Evolutionary conservation across 1,140 invertebrate genomes (phyloP), one percentile per base, ranked within the genome.

Genomic region (Eulimnadia texana): DNA sequence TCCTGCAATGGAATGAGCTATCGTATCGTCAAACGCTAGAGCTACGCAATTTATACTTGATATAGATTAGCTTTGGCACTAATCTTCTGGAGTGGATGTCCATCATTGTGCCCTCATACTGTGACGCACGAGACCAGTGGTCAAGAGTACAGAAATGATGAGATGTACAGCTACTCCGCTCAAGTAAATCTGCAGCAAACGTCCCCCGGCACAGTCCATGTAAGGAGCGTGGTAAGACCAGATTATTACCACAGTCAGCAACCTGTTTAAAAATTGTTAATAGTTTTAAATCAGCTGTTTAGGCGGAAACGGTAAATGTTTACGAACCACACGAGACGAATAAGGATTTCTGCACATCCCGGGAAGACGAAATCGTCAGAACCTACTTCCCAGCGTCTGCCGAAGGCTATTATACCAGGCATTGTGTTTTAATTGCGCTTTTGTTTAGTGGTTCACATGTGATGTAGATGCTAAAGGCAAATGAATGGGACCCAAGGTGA

Each of bases 331-430:
- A 78, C 65, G n/a, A 76, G 57, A 1, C n/a, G n/a, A n/a, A n/a
- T n/a, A n/a, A n/a, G n/a, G n/a, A 75, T 59, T 24, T 79, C 69
- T 55, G 78, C 67, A 29, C 73, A 58, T 0, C 72, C 76, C 1
- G 78, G 77, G 2, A 79, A 70, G 10, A 78, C 74, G 19, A 80
- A 70, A 67, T 80, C 78, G 67, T 80, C 78, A 0, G 75, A 77
- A 10, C 76, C 78, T 10, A 77, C 71, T 9, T 73, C 71, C 78
- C 78, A 80, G 42, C 77, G 69, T 16, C 78, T 66, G 13, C 74
- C 71, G 64, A 79, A 79, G 6, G 77, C 72, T 3, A 79, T 71
- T 16, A 80, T 69, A 24, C 78, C 78, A 20, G 78, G 78, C 78
- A 80, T 80, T 60, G 3, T 33, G 55, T 28, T 28, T 28, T 19